Percentiles rank a stretch among this genome's conserved stretches.
Evolutionary conservation across 2,113 vertebrate species (phyloP).

Genomic region (Pipa parva): DNA sequence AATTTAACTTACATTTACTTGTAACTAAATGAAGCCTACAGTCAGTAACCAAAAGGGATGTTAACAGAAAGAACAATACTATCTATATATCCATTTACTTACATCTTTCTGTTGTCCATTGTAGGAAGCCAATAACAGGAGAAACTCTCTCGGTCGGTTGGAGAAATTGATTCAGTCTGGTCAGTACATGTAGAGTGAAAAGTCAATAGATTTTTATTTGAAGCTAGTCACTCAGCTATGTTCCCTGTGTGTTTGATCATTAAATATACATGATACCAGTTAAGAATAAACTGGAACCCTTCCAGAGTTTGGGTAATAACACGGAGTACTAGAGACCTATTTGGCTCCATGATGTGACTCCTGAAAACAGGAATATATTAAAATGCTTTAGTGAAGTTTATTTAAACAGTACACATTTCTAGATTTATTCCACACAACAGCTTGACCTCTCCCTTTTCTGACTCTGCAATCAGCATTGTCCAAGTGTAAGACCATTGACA

Average conservation of each 20-base stretch:
- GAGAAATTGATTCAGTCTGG: background rate
- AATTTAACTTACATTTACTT: too few relatives aligned
- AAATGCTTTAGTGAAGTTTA: too few relatives aligned
- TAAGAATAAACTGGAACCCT: background rate
- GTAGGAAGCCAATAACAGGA: background rate
- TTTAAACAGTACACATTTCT: too few relatives aligned
- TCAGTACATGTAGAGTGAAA: background rate
- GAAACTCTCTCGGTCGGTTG: background rate
- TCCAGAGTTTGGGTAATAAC: background rate
- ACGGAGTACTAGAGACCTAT: background rate
- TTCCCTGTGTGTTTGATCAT: background rate
- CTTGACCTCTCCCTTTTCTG: background rate
- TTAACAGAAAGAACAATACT: background rate
- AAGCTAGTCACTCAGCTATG: background rate
- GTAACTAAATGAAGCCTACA: too few relatives aligned
- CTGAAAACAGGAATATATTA: background rate
- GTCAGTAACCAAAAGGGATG: too few relatives aligned
- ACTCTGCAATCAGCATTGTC: background rate
- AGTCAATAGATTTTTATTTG: background rate
- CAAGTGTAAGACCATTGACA: too few relatives aligned
- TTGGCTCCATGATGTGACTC: background rate
- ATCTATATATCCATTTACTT: background rate
- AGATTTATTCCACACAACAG: too few relatives aligned
- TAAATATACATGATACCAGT: background rate
- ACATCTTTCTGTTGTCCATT: background rate